Conservation (phyloP, 2,797 vertebrate genomes). For the Periophthalmus magnuspinnatus region DNA sequence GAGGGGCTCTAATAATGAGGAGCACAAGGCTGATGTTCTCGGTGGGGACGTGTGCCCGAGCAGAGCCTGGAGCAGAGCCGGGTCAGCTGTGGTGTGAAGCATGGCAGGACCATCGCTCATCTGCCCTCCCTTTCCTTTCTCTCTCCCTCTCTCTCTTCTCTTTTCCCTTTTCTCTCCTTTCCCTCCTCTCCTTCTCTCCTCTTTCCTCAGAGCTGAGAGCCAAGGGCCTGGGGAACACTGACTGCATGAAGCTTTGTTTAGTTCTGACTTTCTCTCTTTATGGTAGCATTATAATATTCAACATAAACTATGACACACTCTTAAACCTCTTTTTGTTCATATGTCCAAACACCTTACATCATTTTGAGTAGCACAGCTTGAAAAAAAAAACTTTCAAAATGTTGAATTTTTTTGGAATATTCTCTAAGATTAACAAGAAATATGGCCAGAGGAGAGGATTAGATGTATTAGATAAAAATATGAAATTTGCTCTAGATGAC, state of each 20-base stretch:
- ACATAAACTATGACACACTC: not conserved
- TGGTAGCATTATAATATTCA: conserved; percentile 17
- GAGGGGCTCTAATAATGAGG: conserved; percentile 90
- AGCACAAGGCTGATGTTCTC: conserved; percentile 98
- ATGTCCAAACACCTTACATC: not conserved
- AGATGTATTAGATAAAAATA: too few relatives aligned
- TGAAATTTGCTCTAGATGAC: not conserved
- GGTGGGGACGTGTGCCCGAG: conserved; percentile 93
- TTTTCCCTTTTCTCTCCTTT: conserved; percentile 58
- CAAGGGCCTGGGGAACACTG: conserved; percentile 66
- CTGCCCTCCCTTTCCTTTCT: conserved; percentile 23
- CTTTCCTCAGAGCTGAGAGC: conserved; percentile 48
- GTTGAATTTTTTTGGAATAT: too few relatives aligned
- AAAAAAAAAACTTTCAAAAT: too few relatives aligned
- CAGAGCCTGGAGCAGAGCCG: conserved; percentile 91
- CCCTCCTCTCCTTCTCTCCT: conserved; percentile 25
- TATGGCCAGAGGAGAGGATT: too few relatives aligned
- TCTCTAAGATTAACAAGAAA: too few relatives aligned
- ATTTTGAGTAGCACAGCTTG: not conserved
- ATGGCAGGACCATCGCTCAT: conserved; percentile 98
- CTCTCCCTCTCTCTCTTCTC: not conserved
- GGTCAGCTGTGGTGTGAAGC: conserved; percentile 91
- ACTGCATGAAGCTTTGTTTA: conserved; percentile 47
- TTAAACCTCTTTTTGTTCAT: not conserved
- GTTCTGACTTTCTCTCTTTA: conserved; percentile 21